Base-by-base conservation (phyloP, 2,113 vertebrate species). In the Amblyopsis rosae region DNA sequence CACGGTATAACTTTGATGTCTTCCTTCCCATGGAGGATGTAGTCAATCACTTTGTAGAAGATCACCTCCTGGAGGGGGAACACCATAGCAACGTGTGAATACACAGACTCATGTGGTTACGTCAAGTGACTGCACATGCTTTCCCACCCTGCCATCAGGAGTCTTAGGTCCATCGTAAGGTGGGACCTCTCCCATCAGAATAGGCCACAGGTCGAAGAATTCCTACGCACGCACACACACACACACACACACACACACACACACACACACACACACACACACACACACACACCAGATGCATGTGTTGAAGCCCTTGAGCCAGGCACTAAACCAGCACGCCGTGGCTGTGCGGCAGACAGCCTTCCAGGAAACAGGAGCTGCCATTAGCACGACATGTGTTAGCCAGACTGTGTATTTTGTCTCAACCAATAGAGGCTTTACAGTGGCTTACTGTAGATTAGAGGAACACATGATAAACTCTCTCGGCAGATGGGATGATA, bases 1-100 rank as follows among this genome's bases (percentile, higher is more conserved):
- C 69, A 94, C 93, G 93, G 89, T 66, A 94, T 92, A 76, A 94
- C 93, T 92, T 93, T 94, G 76, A 94, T 94, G 74, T 93, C 93
- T 63, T 94, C 93, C 77, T 94, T 94, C 49, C 93, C 93, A 12
- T 94, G 93, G 1, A 94, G 86, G 69, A 94, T 93, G 77, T 94
- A 94, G 81, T 94, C 92, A 32, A 94, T 93, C 76, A 91, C 61
- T 81, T 94, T 93, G 89, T 93, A 94, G 82, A 94, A 94, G 67
- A 80, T 82, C 1, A 93, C 72, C 92, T 93, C 92, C 93, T 93
- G 57, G 49, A 63, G 12, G 69, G 55, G 70, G 76, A 78, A 65
- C 15, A 81, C 7, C 7, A 5, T 7, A 33, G 65, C 2, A 35
- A 55, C 15, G 54, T 9, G 15, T 12, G 51, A 8, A 13, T 10